Evolutionary conservation across 2,113 vertebrate species (phyloP).

Genomic region (Dendrocopos noguchii): DNA sequence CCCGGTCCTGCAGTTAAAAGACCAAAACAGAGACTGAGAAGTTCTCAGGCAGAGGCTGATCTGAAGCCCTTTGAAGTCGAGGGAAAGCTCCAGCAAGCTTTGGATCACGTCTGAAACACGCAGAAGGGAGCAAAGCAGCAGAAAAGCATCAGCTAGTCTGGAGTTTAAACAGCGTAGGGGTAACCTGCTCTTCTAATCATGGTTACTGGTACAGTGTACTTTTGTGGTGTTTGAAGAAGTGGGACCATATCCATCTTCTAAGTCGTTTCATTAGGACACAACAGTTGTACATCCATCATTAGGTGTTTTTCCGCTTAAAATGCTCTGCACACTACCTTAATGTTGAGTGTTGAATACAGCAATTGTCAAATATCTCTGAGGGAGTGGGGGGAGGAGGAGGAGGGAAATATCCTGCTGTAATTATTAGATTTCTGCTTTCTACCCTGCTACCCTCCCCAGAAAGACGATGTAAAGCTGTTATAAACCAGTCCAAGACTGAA

Average conservation of each 20-base stretch:
- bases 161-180: not conserved
- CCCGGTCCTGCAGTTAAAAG: slow-evolving; percentile 59
- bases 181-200: not conserved
- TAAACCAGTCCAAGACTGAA: not conserved
- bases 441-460: not conserved
- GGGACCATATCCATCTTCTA: not conserved
- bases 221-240: not conserved
- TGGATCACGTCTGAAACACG: not conserved
- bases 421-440: not conserved
- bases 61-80: slow-evolving; percentile 49
- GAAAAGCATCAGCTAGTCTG: not conserved
- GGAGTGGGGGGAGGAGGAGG: accelerated
- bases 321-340: not conserved
- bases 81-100: not conserved
- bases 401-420: not conserved
- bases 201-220: not conserved
- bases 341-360: not conserved
- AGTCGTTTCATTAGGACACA: not conserved
- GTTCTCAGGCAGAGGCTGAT: slow-evolving; percentile 48
- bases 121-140: not conserved
- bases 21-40: slow-evolving; percentile 14
- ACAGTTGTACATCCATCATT: not conserved
- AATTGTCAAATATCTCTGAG: not conserved
- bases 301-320: not conserved
- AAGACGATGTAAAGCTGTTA: not conserved